phyloP scores from a whole-genome alignment of 2,797 vertebrate genomes.

The Sebastes hubbsi region DNA sequence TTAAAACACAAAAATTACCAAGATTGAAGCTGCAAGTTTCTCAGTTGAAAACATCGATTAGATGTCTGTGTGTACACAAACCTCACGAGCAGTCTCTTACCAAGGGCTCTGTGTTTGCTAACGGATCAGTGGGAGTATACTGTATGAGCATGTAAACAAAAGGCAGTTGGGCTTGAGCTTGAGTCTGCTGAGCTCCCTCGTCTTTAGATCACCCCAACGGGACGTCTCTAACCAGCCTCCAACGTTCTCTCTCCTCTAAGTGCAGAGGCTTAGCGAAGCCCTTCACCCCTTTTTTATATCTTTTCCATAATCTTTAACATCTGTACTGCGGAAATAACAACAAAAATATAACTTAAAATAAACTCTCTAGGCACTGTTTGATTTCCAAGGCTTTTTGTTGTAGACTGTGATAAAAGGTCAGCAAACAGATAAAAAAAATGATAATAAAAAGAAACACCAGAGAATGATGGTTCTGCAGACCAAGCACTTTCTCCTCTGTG shows the following conservation, averaged over 20 bases:
- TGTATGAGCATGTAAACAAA: conserved; percentile 74
- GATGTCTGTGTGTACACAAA: conserved; percentile 54
- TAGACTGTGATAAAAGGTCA: conserved; percentile 77
- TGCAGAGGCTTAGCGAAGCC: conserved; percentile 66
- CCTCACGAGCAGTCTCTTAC: conserved; percentile 48
- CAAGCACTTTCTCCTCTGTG: conserved; percentile 72
- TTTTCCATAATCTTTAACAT: conserved; percentile 55
- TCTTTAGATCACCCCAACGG: conserved; percentile 32
- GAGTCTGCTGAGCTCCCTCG: conserved; percentile 63
- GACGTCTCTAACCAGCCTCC: conserved; percentile 36
- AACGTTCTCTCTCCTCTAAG: conserved; percentile 54
- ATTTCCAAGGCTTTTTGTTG: conserved; percentile 85
- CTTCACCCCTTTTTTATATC: conserved; percentile 43
- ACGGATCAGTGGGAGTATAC: conserved; percentile 54
- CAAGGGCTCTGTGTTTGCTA: conserved; percentile 55
- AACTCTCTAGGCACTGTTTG: conserved; percentile 88
- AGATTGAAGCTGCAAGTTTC: conserved; percentile 14
- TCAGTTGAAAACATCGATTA: conserved; percentile 35
- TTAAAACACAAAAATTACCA: conserved; percentile 15
- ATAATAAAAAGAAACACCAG: conserved; percentile 61
- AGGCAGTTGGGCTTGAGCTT: conserved; percentile 71
- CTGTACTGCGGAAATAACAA: conserved; percentile 69
- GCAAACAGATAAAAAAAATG: conserved; percentile 61
- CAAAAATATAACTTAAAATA: conserved; percentile 79
- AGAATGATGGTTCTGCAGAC: conserved; percentile 79